phyloP scores from a whole-genome alignment of 2,797 vertebrate genomes.

The Psittacula echo region DNA sequence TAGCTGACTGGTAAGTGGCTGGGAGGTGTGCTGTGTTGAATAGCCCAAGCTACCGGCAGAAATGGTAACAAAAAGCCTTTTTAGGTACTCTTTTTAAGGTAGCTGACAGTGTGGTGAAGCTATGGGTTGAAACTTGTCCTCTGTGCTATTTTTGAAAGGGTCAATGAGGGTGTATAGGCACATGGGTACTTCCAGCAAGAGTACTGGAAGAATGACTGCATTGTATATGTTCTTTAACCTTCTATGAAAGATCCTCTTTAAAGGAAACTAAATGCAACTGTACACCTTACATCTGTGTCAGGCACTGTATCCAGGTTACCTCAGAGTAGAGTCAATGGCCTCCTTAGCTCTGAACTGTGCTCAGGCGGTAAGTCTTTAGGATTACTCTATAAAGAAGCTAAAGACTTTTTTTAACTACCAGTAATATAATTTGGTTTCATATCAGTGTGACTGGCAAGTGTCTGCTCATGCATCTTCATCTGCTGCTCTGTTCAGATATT shows the following conservation, averaged over 20 bases:
- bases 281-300: not conserved
- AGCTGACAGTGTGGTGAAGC: not conserved
- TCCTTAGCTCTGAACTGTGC: not conserved
- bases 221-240: conserved; percentile 28
- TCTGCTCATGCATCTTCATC: not conserved
- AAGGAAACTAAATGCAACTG: conserved; percentile 57
- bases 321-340: not conserved
- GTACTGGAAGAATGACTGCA: not conserved
- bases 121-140: not conserved
- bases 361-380: not conserved
- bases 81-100: not conserved
- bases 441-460: not conserved
- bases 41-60: not conserved
- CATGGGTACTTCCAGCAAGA: not conserved
- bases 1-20: conserved; percentile 17
- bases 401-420: not conserved
- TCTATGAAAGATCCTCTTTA: conserved; percentile 54
- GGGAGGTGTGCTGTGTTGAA: not conserved
- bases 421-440: not conserved
- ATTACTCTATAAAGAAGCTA: not conserved
- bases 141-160: not conserved
- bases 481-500: not conserved
- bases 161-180: not conserved
- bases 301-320: not conserved
- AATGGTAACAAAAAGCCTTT: not conserved